Base-by-base conservation (phyloP, 2,113 vertebrate genomes). In the Haplotaxodon microlepis region DNA sequence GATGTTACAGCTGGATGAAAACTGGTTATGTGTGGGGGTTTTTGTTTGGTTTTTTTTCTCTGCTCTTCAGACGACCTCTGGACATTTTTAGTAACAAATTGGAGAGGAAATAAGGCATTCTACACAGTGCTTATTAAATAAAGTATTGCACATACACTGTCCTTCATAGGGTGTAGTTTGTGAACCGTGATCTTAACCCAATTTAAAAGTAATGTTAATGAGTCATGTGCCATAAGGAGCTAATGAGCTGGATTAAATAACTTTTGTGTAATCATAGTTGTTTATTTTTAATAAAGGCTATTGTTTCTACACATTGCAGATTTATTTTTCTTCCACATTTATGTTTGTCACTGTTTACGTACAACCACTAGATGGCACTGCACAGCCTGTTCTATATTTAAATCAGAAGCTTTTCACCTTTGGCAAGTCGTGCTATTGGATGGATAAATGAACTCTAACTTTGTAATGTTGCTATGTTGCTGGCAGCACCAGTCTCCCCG, bases 301-400 rank as follows among this genome's bases (percentile, higher is more conserved):
- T 85, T 59, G 11, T 71, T 21, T 81, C 21, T 27, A 71, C 4
- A 79, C 24, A 29, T 45, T 81, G 11, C 11, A 69, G 24, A 45
- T 19, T 34, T 4, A 34, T 56, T 34, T 86, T 81, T 61, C 14
- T 61, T 42, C 4, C n/a, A 36, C 3, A 51, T 50, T 4, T 36
- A 29, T 3, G 42, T 54, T 5, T 73, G 8, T 29, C 38, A 69
- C 63, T 69, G 17, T 31, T 78, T 78, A 51, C 14, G 5, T 19
- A 2, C 2, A 57, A 45, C 88, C 95, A 92, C 93, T 85, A 91
- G 94, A 86, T 85, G 94, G 91, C 90, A 94, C 86, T 84, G 59
- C 19, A 87, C 3, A 59, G 4, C 36, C 8, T 59, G 9, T 31
- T 90, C 10, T 61, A 13, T 50, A 29, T 40, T 54, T 9, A 29